A percentile compares a stretch with the other conserved stretches of the same genome.
phyloP scores from a whole-genome alignment of 2,797 vertebrate genomes.

The Cyprinella venusta region DNA sequence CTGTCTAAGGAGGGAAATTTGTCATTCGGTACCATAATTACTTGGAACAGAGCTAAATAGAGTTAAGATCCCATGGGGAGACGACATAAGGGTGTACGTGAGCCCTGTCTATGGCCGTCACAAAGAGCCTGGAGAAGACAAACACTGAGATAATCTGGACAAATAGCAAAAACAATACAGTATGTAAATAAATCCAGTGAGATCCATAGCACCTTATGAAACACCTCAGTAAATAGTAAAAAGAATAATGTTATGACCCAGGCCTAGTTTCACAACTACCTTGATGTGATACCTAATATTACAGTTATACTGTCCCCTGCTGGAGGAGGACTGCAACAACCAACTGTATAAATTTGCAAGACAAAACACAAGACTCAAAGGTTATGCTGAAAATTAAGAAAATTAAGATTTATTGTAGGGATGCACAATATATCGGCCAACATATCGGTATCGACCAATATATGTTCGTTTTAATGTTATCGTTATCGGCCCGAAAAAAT shows the following conservation, averaged over 20 bases:
- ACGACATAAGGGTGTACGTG: not conserved
- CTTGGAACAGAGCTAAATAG: not conserved
- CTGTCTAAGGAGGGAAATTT: not conserved
- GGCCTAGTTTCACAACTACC: not conserved
- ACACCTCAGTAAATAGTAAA: too few species aligned
- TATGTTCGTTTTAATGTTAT: too few species aligned
- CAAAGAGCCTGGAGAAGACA: constrained; percentile 1
- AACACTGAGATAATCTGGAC: not conserved
- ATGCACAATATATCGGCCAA: not conserved
- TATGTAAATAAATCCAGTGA: not conserved
- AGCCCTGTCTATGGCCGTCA: not conserved
- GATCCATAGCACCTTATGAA: not conserved
- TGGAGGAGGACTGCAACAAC: not conserved
- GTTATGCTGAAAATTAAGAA: too few species aligned
- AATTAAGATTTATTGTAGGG: too few species aligned
- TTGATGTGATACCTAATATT: not conserved
- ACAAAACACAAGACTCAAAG: not conserved
- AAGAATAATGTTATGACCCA: not conserved
- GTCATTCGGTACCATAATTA: not conserved
- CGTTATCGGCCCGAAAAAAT: too few species aligned
- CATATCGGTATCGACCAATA: not conserved
- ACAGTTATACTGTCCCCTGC: not conserved
- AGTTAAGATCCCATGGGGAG: not conserved
- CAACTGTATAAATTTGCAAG: not conserved
- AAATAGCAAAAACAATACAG: not conserved